phyloP scores from a whole-genome alignment of 2,113 vertebrate species.

The Crotalus viridis region DNA sequence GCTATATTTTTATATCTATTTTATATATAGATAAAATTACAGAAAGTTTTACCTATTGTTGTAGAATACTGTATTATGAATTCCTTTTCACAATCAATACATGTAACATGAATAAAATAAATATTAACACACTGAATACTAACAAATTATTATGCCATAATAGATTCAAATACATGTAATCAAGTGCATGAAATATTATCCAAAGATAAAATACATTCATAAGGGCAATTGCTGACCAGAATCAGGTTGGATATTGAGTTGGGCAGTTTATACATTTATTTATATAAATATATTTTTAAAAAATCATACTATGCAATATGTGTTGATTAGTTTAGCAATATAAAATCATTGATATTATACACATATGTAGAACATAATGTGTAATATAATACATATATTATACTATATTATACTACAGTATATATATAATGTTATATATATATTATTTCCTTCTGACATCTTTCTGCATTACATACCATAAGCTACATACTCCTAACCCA shows the following conservation, averaged over 20 bases:
- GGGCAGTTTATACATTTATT: too few relatives aligned
- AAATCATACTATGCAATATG: neutral
- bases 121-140: neutral
- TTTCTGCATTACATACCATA: too few relatives aligned
- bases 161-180: neutral
- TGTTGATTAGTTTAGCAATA: neutral
- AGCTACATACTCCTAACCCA: too few relatives aligned
- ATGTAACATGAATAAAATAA: neutral
- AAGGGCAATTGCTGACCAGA: neutral
- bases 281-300: too few relatives aligned
- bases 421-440: too few relatives aligned
- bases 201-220: neutral
- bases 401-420: too few relatives aligned
- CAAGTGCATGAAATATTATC: neutral
- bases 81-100: neutral
- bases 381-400: too few relatives aligned
- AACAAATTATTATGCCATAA: neutral
- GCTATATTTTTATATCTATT: neutral
- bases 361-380: too few relatives aligned
- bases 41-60: neutral
- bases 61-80: neutral
- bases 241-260: too few relatives aligned
- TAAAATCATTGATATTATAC: neutral
- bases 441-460: too few relatives aligned
- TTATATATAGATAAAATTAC: neutral